Evolutionary conservation across 2,113 vertebrate genomes (phyloP).

Genomic region (Eurystomus gularis): DNA sequence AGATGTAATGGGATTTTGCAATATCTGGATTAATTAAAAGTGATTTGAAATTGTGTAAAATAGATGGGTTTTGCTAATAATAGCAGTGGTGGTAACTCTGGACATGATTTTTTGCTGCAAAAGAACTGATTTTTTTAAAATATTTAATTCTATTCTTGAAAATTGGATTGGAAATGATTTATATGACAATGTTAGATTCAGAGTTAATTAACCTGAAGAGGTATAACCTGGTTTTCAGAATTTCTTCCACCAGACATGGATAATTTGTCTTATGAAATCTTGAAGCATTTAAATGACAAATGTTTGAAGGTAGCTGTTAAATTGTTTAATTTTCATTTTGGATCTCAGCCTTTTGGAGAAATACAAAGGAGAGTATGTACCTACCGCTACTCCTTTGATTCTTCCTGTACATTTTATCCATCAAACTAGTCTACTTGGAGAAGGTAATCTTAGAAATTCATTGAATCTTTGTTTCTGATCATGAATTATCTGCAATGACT

Average conservation of each 20-base stretch:
- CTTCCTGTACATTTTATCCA: background rate
- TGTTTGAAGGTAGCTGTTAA: constrained; percentile 26
- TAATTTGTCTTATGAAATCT: constrained; percentile 52
- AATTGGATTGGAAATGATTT: constrained; percentile 44
- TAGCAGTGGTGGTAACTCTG: background rate
- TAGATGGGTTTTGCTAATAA: background rate
- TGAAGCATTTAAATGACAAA: constrained; percentile 43
- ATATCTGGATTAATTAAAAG: constrained; percentile 47
- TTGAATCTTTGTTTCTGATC: background rate
- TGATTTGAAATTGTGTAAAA: constrained; percentile 37
- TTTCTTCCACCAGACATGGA: constrained; percentile 22
- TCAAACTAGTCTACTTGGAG: background rate
- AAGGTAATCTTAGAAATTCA: background rate
- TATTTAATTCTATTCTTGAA: constrained; percentile 42
- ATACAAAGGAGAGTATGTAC: background rate
- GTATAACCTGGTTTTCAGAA: constrained; percentile 43
- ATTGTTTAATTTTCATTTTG: constrained; percentile 16
- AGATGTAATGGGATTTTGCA: constrained; percentile 5
- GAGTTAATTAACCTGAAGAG: constrained; percentile 58
- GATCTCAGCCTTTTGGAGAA: background rate
- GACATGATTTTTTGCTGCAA: background rate
- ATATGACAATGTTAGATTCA: constrained; percentile 6
- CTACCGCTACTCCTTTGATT: background rate
- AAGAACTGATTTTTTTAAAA: constrained; percentile 13
- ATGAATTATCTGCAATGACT: background rate